Evolutionary conservation across 2,113 vertebrate genomes (phyloP).

Genomic region (Phalacrocorax pelagicus): DNA sequence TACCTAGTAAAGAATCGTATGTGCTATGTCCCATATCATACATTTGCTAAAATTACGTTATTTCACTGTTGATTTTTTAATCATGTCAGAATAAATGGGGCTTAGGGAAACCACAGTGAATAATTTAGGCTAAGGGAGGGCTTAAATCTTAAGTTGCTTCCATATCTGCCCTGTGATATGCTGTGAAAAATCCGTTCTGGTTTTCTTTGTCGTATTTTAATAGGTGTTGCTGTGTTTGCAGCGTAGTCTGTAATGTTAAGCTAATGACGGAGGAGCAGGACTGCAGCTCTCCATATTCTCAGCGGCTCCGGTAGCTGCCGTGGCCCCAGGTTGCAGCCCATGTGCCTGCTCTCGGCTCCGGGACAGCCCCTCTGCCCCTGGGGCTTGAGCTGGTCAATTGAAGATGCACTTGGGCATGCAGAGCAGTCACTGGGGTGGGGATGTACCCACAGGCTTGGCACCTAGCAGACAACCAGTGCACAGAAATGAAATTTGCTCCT

Average conservation of each 20-base stretch:
- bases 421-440: not conserved
- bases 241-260: not conserved
- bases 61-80: not conserved
- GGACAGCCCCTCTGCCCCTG: not conserved
- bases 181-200: not conserved
- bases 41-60: not conserved
- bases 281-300: accelerated
- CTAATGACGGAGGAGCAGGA: not conserved
- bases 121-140: not conserved
- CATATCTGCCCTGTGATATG: not conserved
- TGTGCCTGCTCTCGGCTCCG: accelerated
- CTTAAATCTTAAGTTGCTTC: not conserved
- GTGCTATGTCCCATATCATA: not conserved
- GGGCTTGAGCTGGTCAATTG: not conserved
- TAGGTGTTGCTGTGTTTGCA: not conserved
- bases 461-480: not conserved
- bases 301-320: accelerated
- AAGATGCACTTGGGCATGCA: not conserved
- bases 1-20: not conserved
- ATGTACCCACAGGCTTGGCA: not conserved
- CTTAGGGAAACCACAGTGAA: not conserved
- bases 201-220: not conserved
- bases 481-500: not conserved
- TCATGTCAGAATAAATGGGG: accelerated
- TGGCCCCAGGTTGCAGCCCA: not conserved